Base-by-base conservation (phyloP, 2,888 invertebrate species). In the Torymus auratus region DNA sequence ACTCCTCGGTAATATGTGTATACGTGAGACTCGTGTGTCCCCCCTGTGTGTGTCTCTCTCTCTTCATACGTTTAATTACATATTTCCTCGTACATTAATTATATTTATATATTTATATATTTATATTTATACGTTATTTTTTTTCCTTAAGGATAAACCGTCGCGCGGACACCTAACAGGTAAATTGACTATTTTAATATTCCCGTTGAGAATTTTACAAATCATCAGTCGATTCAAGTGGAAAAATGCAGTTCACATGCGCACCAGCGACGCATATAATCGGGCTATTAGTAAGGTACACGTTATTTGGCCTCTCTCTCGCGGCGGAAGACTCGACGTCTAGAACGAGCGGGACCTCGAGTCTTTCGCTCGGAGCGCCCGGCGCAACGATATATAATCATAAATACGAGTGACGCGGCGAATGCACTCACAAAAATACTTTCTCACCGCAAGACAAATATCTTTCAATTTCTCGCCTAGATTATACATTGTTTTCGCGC, bases 141-240 rank as follows among this genome's bases (percentile, higher is more conserved):
- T 80, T 65, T 65, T 78, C 79, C 83, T 86, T 86, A 86, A 84
- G 83, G 85, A 85, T 87, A 86, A 80, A 86, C 85, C 83, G 84
- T 86, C 85, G 85, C 86, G 84, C 85, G 84, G 82, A 86, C 84
- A 84, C 86, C 86, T 87, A 86, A 87, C 84, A 87, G 86, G 87
- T 89, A 88, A 90, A 90, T 90, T 90, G 90, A 90, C 90, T 90
- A 90, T 90, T 86, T 82, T 86, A 88, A 88, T 88, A 89, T 89
- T 86, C 87, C 86, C 86, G 86, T 87, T 86, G 87, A 89, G 88
- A 90, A 89, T 88, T 88, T 89, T 87, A 88, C 87, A 89, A 87
- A 87, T 89, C 89, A 88, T 89, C 89, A 89, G 89, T 89, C 89
- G 88, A 87, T 87, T 87, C 83, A 84, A 85, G 85, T 86, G 85